Conservation (phyloP, 2,797 vertebrate genomes). For the Platyrinchus mystaceus region DNA sequence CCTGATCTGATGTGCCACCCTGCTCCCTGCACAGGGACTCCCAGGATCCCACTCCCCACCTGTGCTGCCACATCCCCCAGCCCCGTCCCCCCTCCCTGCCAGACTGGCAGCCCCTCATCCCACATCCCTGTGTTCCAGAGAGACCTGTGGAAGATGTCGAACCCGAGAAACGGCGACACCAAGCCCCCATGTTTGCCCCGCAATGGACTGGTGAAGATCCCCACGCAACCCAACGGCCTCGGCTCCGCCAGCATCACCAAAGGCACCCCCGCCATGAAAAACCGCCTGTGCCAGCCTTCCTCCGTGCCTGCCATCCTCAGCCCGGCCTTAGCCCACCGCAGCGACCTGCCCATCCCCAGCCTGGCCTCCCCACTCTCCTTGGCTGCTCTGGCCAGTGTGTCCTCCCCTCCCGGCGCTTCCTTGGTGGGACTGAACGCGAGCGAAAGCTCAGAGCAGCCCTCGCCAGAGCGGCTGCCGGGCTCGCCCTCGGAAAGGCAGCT, state of each 20-base stretch:
- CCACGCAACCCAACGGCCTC: slow-evolving; percentile 91
- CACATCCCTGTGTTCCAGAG: slow-evolving; percentile 72
- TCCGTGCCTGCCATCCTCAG: slow-evolving; percentile 89
- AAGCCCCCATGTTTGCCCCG: slow-evolving; percentile 96
- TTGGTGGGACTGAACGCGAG: slow-evolving; percentile 70
- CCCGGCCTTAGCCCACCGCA: slow-evolving; percentile 84
- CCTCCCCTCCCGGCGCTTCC: slow-evolving; percentile 66
- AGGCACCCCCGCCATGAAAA: slow-evolving; percentile 96
- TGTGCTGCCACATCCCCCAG: rapidly evolving
- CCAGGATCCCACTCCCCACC: background rate
- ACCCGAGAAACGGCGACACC: slow-evolving; percentile 86
- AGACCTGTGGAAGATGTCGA: slow-evolving; percentile 92
- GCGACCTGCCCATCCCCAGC: slow-evolving; percentile 81
- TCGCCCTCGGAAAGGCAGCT: slow-evolving; percentile 85
- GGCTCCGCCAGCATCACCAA: slow-evolving; percentile 98
- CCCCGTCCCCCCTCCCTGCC: rapidly evolving
- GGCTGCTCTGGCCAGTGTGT: slow-evolving; percentile 78
- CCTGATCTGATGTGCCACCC: rapidly evolving
- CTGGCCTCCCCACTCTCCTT: slow-evolving; percentile 83
- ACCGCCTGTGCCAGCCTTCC: slow-evolving; percentile 95
- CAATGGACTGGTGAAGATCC: slow-evolving; percentile 95
- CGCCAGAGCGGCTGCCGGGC: slow-evolving; percentile 74
- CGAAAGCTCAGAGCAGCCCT: slow-evolving; percentile 74
- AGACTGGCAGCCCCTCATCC: background rate
- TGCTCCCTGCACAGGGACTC: background rate